Evolutionary conservation across 2,797 vertebrate genomes (phyloP).

Genomic region (Eupleurogrammus muticus): DNA sequence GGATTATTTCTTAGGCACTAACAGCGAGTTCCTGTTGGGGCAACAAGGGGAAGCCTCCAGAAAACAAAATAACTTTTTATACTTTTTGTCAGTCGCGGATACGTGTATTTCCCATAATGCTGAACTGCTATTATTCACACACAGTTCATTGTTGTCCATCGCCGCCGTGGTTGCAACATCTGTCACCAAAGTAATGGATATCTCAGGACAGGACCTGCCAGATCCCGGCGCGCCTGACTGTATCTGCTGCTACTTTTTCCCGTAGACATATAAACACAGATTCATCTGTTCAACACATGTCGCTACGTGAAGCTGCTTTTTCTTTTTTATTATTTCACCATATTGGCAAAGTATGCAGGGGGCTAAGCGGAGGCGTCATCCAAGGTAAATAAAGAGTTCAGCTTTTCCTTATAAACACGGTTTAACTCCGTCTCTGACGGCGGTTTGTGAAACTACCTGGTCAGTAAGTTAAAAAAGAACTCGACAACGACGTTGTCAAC

Average conservation of each 20-base stretch:
- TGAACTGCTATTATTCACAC: constrained; percentile 14
- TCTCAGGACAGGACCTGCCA: constrained; percentile 42
- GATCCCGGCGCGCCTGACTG: constrained; percentile 33
- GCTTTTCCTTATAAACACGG: constrained; percentile 22
- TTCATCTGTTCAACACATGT: constrained; percentile 78
- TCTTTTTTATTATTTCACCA: constrained; percentile 39
- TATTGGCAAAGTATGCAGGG: constrained; percentile 29
- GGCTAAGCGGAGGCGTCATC: constrained; percentile 1
- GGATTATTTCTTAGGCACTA: too few relatives aligned
- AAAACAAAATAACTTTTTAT: background rate
- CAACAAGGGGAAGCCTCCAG: background rate
- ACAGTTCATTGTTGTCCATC: constrained; percentile 15
- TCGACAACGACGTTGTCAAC: too few relatives aligned
- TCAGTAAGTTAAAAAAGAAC: too few relatives aligned
- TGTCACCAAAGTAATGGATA: constrained; percentile 43
- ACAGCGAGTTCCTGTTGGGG: background rate
- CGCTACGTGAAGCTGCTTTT: constrained; percentile 56
- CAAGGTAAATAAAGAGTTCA: constrained; percentile 8
- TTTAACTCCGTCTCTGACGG: constrained; percentile 6
- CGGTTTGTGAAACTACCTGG: too few relatives aligned
- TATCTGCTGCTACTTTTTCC: constrained; percentile 67
- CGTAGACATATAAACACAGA: constrained; percentile 56
- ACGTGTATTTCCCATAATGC: background rate
- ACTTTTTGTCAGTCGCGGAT: background rate
- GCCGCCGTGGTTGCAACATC: constrained; percentile 38